Evolutionary conservation across 1,140 invertebrate genomes (phyloP).

Genomic region (Penaeus vannamei): DNA sequence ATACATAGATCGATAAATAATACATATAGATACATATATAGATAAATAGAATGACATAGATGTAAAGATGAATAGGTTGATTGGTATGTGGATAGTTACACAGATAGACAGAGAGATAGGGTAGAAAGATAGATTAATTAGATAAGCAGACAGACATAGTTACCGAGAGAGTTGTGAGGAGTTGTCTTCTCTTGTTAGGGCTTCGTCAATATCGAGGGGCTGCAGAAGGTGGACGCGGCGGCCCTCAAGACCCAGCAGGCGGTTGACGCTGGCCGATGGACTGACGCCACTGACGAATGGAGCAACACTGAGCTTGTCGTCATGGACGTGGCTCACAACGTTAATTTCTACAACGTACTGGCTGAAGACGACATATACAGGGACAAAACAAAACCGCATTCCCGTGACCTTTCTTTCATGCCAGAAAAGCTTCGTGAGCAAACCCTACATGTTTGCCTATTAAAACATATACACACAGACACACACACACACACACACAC

Average conservation of each 20-base stretch:
- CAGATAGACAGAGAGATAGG: too few relatives aligned
- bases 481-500: too few relatives aligned
- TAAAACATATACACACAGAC: too few relatives aligned
- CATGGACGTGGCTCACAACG: slow-evolving; percentile 75
- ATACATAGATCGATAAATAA: too few relatives aligned
- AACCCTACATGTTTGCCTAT: neutral
- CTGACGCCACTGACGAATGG: slow-evolving; percentile 79
- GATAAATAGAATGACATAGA: too few relatives aligned
- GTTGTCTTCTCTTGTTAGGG: slow-evolving; percentile 70
- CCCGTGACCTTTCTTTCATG: slow-evolving; percentile 61
- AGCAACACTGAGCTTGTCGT: slow-evolving; percentile 77
- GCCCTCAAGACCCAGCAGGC: slow-evolving; percentile 71
- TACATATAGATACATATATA: too few relatives aligned
- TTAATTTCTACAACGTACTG: slow-evolving; percentile 88
- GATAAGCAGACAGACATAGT: too few relatives aligned
- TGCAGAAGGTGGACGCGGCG: slow-evolving; percentile 70
- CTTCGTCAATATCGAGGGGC: slow-evolving; percentile 73
- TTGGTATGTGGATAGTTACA: too few relatives aligned
- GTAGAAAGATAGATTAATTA: too few relatives aligned
- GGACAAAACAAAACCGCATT: neutral
- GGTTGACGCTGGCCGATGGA: slow-evolving; percentile 73
- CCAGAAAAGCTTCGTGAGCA: slow-evolving; percentile 61
- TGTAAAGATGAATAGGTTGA: too few relatives aligned
- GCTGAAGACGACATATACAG: slow-evolving; percentile 68
- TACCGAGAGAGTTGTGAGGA: too few relatives aligned